Evolutionary conservation across 2,797 vertebrate species (phyloP), one percentile per base, ranked within the genome.

Genomic region (Schizopygopsis malacanthus): DNA sequence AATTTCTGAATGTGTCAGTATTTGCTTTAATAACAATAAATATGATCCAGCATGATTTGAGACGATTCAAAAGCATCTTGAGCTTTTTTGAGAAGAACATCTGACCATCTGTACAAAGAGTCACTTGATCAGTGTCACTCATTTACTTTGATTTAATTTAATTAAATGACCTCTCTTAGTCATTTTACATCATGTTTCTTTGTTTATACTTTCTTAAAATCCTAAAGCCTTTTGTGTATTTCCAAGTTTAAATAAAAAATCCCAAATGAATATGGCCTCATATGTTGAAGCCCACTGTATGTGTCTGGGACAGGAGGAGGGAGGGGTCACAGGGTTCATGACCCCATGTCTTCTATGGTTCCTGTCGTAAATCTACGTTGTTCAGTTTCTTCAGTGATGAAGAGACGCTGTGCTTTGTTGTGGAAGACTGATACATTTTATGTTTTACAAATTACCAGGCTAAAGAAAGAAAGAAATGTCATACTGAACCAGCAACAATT

Each of bases 361-460:
- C 71, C 76, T 86, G 43, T 39, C 39, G 15, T 85, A 81, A 88
- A 83, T 83, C 70, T 61, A n/a, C 5, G 4, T 39, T 41, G 22
- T 9, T 71, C 56, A 10, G 50, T 83, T 45, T 71, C 54, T 45
- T 59, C n/a, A 80, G 73, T 45, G 39, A 39, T 70, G 4, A 77
- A 70, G 50, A 73, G 4, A n/a, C 2, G 2, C 13, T 70, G 33
- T 61, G 76, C 75, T 72, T 73, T 50, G 25, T 50, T 52, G 18
- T 56, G 28, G 75, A 80, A 47, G 59, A 47, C 59, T 28, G 41
- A 16, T 41, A 65, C 15, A 80, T 81, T 71, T 47, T 7, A 15
- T 79, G 85, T 56, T 79, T 47, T 85, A 41, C 50, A 79, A 12
- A 76, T 65, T 0, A 22, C n/a, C 37, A 54, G 8, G 45, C 10